Base-by-base conservation (phyloP, 35 echinoderm and acorn worm genomes). In the Patiria miniata region DNA sequence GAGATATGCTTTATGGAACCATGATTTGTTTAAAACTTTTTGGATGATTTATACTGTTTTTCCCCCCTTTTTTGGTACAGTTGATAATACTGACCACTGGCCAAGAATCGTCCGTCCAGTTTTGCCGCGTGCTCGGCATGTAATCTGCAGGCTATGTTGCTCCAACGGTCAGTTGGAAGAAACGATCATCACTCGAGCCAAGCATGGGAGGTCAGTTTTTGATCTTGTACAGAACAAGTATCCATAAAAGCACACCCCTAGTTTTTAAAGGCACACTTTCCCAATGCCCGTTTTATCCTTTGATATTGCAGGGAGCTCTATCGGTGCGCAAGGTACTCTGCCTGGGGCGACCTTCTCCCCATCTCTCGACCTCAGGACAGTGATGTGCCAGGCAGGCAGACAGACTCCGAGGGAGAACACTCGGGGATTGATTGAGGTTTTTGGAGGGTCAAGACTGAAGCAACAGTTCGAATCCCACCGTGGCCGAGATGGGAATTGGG, bases 301-400 rank as follows among this genome's bases (percentile, higher is more conserved):
- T 36, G n/a, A 29, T 7, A 42, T 14, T 78, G 30, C 51, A 97
- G 95, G 73, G 85, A 93, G 39, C 57, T 97, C 7, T 97, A 91
- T 52, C 78, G 79, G 17, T 93, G 95, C 88, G 86, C 91, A 7
- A 37, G 88, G 7, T 84, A 88, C 52, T 86, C 87, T 9, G 81
- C 73, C 38, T 93, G 88, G 88, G 95, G 95, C 7, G 95, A 97
- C 68, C 22, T 93, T 29, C 95, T 97, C 17, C 95, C 95, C 16
- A 84, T 92, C 15, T 61, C 61, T 28, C 51, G 33, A 53, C 47
- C 42, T 47, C 42, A 47, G 42, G 42, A 47, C 4, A 47, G 12
- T 47, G 42, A 6, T 6, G 4, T 47, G 42, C 42, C 42, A 47
- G 42, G 12, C 4, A 4, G 12, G 12, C 42, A 47, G 12, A 47